Evolutionary conservation across 1,140 invertebrate genomes (phyloP).

Genomic region (Eciton burchellii): DNA sequence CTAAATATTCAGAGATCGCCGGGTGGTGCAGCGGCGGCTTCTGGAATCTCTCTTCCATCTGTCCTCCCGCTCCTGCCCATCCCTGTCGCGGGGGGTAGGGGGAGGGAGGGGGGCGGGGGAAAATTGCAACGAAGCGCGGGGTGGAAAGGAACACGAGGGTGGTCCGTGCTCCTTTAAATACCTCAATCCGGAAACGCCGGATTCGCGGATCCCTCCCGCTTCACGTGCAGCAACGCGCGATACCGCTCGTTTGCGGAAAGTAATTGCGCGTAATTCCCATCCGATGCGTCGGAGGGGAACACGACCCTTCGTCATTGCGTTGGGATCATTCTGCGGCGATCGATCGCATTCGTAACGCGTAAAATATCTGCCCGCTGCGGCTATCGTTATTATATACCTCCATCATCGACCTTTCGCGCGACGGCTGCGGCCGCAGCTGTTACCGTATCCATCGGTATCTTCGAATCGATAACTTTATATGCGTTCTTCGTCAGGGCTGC

Average conservation of each 20-base stretch:
- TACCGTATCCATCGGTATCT: constrained; percentile 63
- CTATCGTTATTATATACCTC: constrained; percentile 51
- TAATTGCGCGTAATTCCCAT: constrained; percentile 52
- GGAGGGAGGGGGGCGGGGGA: too few relatives aligned
- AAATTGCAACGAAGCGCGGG: constrained; percentile 61
- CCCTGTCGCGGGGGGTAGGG: constrained; percentile 3
- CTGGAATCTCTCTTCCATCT: not conserved
- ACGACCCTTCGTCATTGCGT: too few relatives aligned
- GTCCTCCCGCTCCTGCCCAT: too few relatives aligned
- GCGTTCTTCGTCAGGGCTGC: constrained; percentile 42
- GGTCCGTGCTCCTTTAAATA: constrained; percentile 58
- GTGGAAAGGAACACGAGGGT: not conserved
- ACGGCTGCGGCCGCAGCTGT: constrained; percentile 59
- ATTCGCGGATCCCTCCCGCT: constrained; percentile 58
- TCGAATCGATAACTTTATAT: constrained; percentile 50
- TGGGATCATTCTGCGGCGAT: constrained; percentile 56
- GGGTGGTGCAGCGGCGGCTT: not conserved
- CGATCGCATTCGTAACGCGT: constrained; percentile 53
- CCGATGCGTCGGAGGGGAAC: too few relatives aligned
- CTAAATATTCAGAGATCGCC: constrained; percentile 76
- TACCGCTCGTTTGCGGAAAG: constrained; percentile 24
- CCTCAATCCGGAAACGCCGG: constrained; percentile 66
- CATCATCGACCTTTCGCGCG: constrained; percentile 48
- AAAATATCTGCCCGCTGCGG: constrained; percentile 37
- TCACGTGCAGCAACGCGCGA: constrained; percentile 16